Percentiles rank a stretch among this genome's conserved stretches.
Conservation (phyloP, 1,140 invertebrate species). For the Procambarus virginalis region DNA sequence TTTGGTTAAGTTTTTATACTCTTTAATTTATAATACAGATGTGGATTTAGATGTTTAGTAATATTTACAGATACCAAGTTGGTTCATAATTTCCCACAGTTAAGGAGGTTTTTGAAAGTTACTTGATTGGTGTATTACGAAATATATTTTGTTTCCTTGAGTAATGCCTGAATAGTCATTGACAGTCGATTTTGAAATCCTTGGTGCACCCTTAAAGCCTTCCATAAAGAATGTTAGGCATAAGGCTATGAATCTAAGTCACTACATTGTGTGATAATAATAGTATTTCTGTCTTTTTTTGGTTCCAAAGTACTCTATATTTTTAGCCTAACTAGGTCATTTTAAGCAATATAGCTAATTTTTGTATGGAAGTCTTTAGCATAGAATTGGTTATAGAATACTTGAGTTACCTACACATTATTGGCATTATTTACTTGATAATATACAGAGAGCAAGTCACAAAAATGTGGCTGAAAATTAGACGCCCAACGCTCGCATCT, state of each 20-base stretch:
- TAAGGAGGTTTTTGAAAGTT: too few relatives aligned
- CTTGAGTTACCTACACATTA: not conserved
- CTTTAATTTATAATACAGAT: not conserved
- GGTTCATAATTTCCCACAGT: not conserved
- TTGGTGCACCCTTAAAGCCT: not conserved
- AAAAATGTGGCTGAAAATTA: too few relatives aligned
- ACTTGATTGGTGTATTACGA: too few relatives aligned
- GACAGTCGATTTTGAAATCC: not conserved
- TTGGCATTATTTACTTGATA: not conserved
- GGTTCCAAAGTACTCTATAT: not conserved
- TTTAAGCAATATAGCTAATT: not conserved
- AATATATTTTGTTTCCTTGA: too few relatives aligned
- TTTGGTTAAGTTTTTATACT: not conserved
- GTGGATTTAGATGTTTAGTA: not conserved
- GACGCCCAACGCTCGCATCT: too few relatives aligned
- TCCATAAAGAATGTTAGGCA: not conserved
- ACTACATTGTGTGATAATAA: not conserved
- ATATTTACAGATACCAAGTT: not conserved
- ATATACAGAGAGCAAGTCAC: too few relatives aligned
- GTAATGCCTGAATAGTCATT: too few relatives aligned
- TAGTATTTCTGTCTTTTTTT: not conserved
- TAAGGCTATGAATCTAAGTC: slow-evolving; percentile 1
- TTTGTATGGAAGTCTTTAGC: not conserved
- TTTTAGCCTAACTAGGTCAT: not conserved
- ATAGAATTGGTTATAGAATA: not conserved